Base-by-base conservation (phyloP, 2,113 vertebrate species). In the Vicugna pacos region DNA sequence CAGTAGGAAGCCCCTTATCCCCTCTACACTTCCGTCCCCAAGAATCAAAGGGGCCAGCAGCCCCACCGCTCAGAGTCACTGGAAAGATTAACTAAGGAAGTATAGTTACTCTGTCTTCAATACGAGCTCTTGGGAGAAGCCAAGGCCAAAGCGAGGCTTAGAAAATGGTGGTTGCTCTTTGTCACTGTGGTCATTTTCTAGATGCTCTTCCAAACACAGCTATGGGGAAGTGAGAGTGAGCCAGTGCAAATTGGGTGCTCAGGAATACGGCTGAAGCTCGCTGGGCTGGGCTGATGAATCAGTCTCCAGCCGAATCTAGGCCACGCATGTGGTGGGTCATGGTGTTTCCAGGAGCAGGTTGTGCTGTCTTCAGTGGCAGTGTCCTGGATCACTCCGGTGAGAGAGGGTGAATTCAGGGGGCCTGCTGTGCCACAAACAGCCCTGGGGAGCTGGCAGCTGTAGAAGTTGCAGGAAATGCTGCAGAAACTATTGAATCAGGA, bases 141-240 rank as follows among this genome's bases (percentile, higher is more conserved):
- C 70, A 50, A 6, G 24, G 28, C 16, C 35, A 48, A 2, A 6
- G 56, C 13, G 48, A 15, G 69, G 24, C n/a, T 69, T 42, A 52
- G 76, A 54, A 50, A 70, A 42, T 30, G 75, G 26, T 38, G 8
- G 42, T 24, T 46, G 32, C 50, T 22, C 0, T 79, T n/a, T 70
- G 35, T 76, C 12, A 4, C 16, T 75, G 12, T 17, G 22, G 35
- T 48, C 17, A 0, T 48, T 77, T 83, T 69, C 26, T 62, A 5
- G 11, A 8, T 35, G 26, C 14, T 85, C 9, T 58, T 89, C 70
- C 64, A 52, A 28, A 30, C 62, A 70, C 22, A 56, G 52, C 46
- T 56, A 3, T 8, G 0, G 8, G 13, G 28, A 24, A 2, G 22
- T 35, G 16, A 62, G 32, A 15, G 38, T 22, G 58, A 28, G 30